phyloP scores from a whole-genome alignment of 2,888 invertebrate species.

The Dastarcus helophoroides region DNA sequence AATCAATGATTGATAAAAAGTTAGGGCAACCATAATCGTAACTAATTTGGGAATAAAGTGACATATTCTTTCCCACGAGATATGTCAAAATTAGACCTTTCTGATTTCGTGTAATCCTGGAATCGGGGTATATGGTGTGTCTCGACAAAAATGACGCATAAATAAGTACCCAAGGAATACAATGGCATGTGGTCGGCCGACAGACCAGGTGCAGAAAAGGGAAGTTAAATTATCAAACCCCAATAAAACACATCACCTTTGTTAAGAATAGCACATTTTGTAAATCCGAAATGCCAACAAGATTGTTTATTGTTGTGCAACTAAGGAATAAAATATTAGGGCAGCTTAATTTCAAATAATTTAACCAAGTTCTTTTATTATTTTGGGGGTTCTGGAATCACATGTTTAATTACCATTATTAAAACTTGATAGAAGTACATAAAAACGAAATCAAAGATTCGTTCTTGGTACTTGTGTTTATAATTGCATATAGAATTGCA shows the following conservation, averaged over 20 bases:
- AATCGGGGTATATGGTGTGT: conserved; percentile 9
- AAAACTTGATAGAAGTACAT: no score
- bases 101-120: conserved; percentile 14
- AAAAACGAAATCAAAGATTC: no score
- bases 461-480: no score
- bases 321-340: no score
- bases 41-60: conserved; percentile 10
- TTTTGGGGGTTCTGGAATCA: no score
- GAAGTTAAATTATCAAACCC: conserved; percentile 11
- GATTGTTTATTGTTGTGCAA: no score
- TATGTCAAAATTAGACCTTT: conserved; percentile 9
- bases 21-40: no score
- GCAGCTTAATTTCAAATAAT: no score
- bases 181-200: conserved; percentile 1
- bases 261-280: conserved; percentile 1
- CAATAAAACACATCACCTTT: conserved; percentile 7
- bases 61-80: conserved; percentile 12
- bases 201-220: conserved; percentile 12
- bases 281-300: neutral
- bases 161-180: conserved; percentile 5
- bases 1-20: no score
- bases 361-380: no score
- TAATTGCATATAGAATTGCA: no score
- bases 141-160: conserved; percentile 4
- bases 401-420: no score